A percentile compares a stretch with the other conserved stretches of the same genome.
Conservation (phyloP, 2,113 vertebrate genomes). For the Rhombomys opimus region DNA sequence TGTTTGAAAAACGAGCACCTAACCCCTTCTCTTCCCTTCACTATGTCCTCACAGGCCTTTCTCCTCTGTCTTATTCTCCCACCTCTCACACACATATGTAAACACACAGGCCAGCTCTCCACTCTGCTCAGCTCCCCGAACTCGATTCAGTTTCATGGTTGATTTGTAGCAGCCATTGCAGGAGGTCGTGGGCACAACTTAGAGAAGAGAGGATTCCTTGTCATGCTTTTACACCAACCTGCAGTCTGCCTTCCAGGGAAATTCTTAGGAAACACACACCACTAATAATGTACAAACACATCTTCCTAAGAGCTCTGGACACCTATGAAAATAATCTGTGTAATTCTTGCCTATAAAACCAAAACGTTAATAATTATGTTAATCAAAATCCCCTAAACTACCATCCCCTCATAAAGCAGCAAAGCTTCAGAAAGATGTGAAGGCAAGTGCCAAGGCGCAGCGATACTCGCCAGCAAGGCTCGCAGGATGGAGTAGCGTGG, state of each 20-base stretch:
- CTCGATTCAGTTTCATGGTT: neutral
- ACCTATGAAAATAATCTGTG: slow-evolving; percentile 47
- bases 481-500: neutral
- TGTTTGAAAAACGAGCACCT: too few relatives aligned
- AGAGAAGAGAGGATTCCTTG: neutral
- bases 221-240: neutral
- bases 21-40: neutral
- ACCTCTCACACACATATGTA: neutral
- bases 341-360: slow-evolving; percentile 37
- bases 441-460: neutral
- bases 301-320: neutral
- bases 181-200: neutral
- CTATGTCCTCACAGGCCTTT: neutral
- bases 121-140: neutral
- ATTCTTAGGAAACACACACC: neutral
- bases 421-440: slow-evolving; percentile 18
- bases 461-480: neutral
- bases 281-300: neutral
- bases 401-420: neutral
- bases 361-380: slow-evolving; percentile 10
- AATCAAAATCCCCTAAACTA: slow-evolving; percentile 46
- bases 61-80: neutral
- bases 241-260: neutral
- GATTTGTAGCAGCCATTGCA: neutral
- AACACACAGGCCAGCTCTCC: neutral